phyloP scores from a whole-genome alignment of 2,888 invertebrate species.

The Hydriomena furcata region DNA sequence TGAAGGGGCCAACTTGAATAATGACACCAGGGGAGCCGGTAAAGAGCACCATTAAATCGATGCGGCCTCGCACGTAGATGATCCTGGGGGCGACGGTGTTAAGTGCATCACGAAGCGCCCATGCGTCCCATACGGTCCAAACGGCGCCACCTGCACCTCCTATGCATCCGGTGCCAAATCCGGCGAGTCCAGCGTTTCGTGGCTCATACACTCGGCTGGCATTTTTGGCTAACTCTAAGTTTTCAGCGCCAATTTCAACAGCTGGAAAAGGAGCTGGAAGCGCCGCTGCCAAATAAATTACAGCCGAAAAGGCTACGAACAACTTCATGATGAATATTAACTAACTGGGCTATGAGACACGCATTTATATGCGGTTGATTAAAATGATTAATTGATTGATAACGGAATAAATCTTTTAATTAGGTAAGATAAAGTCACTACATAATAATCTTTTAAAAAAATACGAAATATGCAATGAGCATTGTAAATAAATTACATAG shows the following conservation, averaged over 20 bases:
- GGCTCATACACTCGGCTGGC: background rate
- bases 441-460: no score
- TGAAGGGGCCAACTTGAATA: conserved; percentile 6
- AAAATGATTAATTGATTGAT: no score
- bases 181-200: conserved; percentile 5
- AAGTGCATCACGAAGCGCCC: conserved; percentile 14
- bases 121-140: conserved; percentile 5
- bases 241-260: conserved; percentile 7
- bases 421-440: no score
- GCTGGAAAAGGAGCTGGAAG: conserved; percentile 2
- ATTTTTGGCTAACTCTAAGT: background rate
- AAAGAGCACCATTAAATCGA: conserved; percentile 12
- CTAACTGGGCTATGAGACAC: background rate
- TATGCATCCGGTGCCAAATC: background rate
- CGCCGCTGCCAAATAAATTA: conserved; percentile 7
- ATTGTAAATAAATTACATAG: no score
- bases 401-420: no score
- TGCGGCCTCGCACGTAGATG: conserved; percentile 7
- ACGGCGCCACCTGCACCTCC: conserved; percentile 11
- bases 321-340: conserved; percentile 15
- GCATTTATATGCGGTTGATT: no score
- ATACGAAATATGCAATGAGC: no score
- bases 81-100: background rate
- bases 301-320: conserved; percentile 1
- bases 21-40: conserved; percentile 9